Percentiles rank a stretch among this genome's conserved stretches.
Evolutionary conservation across 2,113 vertebrate species (phyloP).

Genomic region (Silurus glanis): DNA sequence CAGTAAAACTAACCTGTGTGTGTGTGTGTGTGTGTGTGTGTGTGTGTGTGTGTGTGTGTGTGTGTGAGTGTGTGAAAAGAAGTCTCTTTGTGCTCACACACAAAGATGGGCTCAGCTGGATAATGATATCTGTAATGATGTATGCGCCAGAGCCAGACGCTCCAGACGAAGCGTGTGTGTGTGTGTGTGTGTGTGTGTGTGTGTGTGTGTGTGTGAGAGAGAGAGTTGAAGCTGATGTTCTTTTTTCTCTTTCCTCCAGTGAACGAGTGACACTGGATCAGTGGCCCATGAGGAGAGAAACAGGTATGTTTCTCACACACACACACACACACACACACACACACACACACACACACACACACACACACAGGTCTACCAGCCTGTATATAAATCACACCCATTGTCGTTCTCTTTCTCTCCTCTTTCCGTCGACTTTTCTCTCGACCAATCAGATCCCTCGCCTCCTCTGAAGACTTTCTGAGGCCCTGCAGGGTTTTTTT

Average conservation of each 20-base stretch:
- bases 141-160: constrained; percentile 20
- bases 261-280: background rate
- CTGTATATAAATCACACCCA: background rate
- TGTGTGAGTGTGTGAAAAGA: background rate
- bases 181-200: constrained; percentile 13
- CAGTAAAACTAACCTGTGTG: background rate
- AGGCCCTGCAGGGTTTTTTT: no score
- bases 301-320: constrained; percentile 12
- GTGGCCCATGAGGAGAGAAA: background rate
- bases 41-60: constrained; percentile 1
- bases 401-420: background rate
- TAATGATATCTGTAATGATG: constrained; percentile 36
- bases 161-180: background rate
- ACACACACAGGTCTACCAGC: background rate
- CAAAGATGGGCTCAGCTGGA: constrained; percentile 39
- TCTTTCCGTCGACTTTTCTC: background rate
- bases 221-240: background rate
- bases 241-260: background rate
- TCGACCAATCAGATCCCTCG: constrained; percentile 39
- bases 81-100: constrained; percentile 28
- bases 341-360: constrained; percentile 18
- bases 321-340: constrained; percentile 16
- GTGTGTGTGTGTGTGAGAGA: background rate
- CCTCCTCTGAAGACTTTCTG: background rate
- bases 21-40: constrained; percentile 7